Evolutionary conservation across 1,140 invertebrate species (phyloP), one percentile per base, ranked within the genome.

Genomic region (Eupeodes corollae): DNA sequence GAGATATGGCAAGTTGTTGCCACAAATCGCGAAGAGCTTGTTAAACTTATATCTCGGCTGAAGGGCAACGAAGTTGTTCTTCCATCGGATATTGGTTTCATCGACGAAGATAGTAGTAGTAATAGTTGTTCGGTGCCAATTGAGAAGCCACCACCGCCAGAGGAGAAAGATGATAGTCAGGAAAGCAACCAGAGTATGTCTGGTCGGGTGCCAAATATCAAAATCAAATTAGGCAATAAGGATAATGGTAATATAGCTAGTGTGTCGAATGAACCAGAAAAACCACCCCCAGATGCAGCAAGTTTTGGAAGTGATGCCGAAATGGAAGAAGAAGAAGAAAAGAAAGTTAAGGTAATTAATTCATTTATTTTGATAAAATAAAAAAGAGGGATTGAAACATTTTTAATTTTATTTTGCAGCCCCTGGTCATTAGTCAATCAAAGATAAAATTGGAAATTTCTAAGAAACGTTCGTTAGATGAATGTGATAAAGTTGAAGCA

Each of bases 1-100:
- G 91, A 96, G 64, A 90, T 87, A 14, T 98, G 92, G 92, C 81
- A 88, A 63, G 73, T 97, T 34, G 83, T 96, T 52, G 92, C 91
- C 51, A 88, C 80, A 82, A 83, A 83, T 63, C 70, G 84, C 44
- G 81, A 86, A 51, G 83, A 84, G 53, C 70, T 91, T 49, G 79
- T 82, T 15, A 74, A 77, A 57, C 72, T 91, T 9, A 88, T 92
- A 58, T 71, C 71, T 26, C 75, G 80, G 47, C 69, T 91, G 26
- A 79, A 80, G 39, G 76, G 77, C 56, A 80, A 82, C 32, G 80
- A 84, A 58, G 75, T 79, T 47, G 70, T 75, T 3, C 58, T 73
- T 15, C 73, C 73, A 47, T 70, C 71, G 13, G 65, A 74, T 34
- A 73, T 76, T 50, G 68, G 73, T 13, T 70, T 75, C 46, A 62